Evolutionary conservation across 2,888 invertebrate genomes (phyloP).

Genomic region (Rotaria sp.): DNA sequence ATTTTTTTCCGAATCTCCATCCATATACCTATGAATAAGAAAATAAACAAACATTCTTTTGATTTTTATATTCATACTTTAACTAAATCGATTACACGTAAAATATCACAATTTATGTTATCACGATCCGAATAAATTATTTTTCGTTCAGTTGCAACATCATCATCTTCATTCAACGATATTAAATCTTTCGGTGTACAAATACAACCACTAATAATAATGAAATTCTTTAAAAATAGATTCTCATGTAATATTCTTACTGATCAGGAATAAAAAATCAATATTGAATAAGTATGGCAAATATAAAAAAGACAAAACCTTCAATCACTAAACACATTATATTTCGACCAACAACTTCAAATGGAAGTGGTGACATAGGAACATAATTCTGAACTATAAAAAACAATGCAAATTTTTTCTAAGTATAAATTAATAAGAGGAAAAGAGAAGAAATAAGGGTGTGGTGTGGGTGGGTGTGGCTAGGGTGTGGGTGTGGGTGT

Average conservation of each 20-base stretch:
- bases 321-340: conserved; percentile 62
- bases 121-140: conserved; percentile 45
- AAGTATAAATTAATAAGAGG: too few species aligned
- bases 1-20: conserved; percentile 35
- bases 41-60: not conserved
- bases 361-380: conserved; percentile 53
- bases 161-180: conserved; percentile 58
- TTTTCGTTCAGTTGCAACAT: conserved; percentile 59
- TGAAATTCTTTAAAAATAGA: too few species aligned
- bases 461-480: too few species aligned
- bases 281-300: conserved; percentile 62
- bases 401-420: too few species aligned
- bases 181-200: not conserved
- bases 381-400: not conserved
- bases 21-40: conserved; percentile 50
- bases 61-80: conserved; percentile 45
- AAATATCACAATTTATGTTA: conserved; percentile 55
- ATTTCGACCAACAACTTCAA: conserved; percentile 67
- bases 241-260: too few species aligned
- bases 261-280: conserved; percentile 49
- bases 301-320: conserved; percentile 62
- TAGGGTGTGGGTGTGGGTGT: too few species aligned
- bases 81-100: conserved; percentile 53
- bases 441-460: too few species aligned
- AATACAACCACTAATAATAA: not conserved